Conservation (phyloP, 2,888 invertebrate species). For the Ectemnius continuus region DNA sequence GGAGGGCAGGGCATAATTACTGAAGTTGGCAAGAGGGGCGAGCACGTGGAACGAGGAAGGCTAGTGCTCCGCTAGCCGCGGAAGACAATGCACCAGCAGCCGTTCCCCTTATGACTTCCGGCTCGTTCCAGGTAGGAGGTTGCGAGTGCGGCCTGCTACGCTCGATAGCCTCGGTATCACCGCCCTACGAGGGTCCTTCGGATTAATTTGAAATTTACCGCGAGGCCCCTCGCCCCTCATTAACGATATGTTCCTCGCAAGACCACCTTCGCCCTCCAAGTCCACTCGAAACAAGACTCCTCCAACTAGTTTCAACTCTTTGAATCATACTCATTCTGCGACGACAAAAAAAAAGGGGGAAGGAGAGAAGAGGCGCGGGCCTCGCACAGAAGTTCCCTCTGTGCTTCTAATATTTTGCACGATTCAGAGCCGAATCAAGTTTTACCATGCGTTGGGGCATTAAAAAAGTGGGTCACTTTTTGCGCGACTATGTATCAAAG, state of each 20-base stretch:
- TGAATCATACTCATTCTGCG: too few species aligned
- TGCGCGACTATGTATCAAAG: too few species aligned
- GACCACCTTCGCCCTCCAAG: too few species aligned
- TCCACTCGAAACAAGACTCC: too few species aligned
- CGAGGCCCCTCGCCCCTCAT: slow-evolving; percentile 3
- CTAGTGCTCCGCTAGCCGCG: slow-evolving; percentile 15
- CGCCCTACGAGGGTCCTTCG: slow-evolving; percentile 22
- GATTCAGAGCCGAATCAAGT: too few species aligned
- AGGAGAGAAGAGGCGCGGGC: too few species aligned
- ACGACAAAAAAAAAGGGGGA: too few species aligned
- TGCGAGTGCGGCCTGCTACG: background rate
- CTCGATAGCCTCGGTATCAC: slow-evolving; percentile 7
- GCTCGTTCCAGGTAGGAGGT: slow-evolving; percentile 32
- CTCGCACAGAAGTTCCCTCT: too few species aligned
- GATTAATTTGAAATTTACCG: slow-evolving; percentile 43
- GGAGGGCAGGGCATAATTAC: slow-evolving; percentile 63
- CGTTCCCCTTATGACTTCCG: slow-evolving; percentile 56
- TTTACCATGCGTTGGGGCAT: too few species aligned
- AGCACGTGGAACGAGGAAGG: slow-evolving; percentile 44
- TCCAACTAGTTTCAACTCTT: too few species aligned
- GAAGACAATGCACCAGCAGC: slow-evolving; percentile 48
- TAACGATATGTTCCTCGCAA: background rate
- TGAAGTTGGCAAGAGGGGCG: slow-evolving; percentile 52
- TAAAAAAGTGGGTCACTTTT: too few species aligned
- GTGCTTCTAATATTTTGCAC: too few species aligned